Base-by-base conservation (phyloP, 2,797 vertebrate species). In the Onychomys leucogaster region DNA sequence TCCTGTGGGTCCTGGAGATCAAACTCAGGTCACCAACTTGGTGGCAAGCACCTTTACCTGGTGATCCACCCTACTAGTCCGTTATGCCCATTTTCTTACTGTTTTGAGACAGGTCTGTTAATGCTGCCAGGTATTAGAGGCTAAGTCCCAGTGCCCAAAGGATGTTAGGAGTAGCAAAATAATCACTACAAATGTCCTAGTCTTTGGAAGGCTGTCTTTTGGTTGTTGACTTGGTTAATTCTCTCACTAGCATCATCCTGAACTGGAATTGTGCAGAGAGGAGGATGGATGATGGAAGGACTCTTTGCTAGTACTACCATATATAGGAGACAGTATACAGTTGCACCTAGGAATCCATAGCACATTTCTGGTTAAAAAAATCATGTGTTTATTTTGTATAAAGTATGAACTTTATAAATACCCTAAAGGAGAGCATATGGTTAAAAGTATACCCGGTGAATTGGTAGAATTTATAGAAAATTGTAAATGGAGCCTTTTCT, bases 181-280 rank as follows among this genome's bases (percentile, higher is more conserved):
- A 96, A 75, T 88, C 73, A 59, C 12, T 92, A 86, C 85, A 80
- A 94, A 88, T 57, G 29, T 59, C 12, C 73, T 95, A 43, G 16
- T 77, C 89, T 85, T 87, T 76, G 49, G 69, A 87, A 94, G 86
- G 37, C 89, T 95, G 16, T 92, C 76, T 92, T 87, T 88, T 93
- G 63, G 73, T 43, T 76, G 32, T 85, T 23, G 69, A 49, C 8
- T 71, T n/a, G n/a, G 29, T 57, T 84, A 88, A 43, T 43, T 25
- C 52, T 55, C 75, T 32, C 17, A 32, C 43, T 46, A 14, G 57
- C 37, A 29, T 83, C 80, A 61, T 61, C 71, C 27, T 88, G 5
- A 65, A 59, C 23, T 84, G 69, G 25, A 84, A 71, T 49, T 59
- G 49, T 32, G 34, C 43, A 29, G 80, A 94, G 69, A 76, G 57